Evolutionary conservation across 1,140 invertebrate species (phyloP), one percentile per base, ranked within the genome.

Genomic region (Zaprionus capensis): DNA sequence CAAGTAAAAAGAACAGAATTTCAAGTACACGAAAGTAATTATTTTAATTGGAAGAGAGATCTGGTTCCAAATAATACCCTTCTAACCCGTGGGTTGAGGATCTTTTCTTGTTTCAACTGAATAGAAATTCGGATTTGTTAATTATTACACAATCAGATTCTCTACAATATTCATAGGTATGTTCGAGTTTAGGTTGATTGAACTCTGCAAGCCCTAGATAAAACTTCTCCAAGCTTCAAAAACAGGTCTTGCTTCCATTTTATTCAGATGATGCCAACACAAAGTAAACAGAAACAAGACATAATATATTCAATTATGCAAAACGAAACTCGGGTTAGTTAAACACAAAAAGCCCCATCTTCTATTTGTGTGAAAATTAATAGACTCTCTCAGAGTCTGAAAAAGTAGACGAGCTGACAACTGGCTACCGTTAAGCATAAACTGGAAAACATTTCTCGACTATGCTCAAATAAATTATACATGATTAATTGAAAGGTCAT

Each of bases 401-500:
- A 87, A 83, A 88, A 62, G 78, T 71, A 61, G 53, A 73, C 70
- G 64, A 71, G 49, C 66, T 78, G 80, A 77, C 83, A 87, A 62
- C 53, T 55, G 72, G 78, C 80, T 82, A 77, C 77, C 72, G 71
- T 65, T 74, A 44, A 56, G 41, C 28, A 71, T 14, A 38, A 66
- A 56, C 59, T 63, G 69, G 72, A 59, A 82, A 80, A 86, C 71
- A 62, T 78, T 57, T 80, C 22, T 72, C 49, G 49, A 55, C 26
- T 69, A 63, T 78, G 67, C 70, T 72, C 57, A 72, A 71, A 76
- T 87, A 74, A 82, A 78, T 86, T 75, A 87, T 61, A 62, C 69
- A 76, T 87, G 83, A 87, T 87, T 87, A 87, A 87, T 87, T 87
- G 55, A 81, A 88, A 87, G 83, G 84, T 88, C 84, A 87, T 71